These are phyloP conservation scores for Melanocharis versteri DNA, from an alignment of 2,113 vertebrate species.

Conservation along the genomic window DNA sequence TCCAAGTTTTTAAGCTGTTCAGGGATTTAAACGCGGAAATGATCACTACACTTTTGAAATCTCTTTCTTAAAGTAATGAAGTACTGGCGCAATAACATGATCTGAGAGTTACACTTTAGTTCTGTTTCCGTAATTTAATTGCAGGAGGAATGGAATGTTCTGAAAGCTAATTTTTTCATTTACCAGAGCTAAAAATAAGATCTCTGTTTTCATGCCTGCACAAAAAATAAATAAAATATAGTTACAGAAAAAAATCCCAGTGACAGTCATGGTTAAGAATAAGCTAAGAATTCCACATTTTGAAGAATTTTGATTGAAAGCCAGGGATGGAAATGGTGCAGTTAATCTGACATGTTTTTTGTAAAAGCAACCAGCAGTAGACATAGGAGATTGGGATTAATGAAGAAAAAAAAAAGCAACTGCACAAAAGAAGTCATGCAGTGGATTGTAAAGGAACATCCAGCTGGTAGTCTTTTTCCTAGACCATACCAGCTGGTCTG, in stretches of 20 bases:
- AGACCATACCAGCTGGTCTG: background rate
- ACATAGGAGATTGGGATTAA: background rate
- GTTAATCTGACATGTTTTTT: background rate
- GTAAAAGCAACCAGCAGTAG: background rate
- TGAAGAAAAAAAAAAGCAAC: background rate
- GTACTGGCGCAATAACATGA: background rate
- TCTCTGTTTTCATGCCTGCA: background rate
- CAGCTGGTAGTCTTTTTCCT: background rate
- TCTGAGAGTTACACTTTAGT: background rate
- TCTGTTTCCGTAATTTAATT: slow-evolving; percentile 9
- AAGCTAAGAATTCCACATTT: background rate
- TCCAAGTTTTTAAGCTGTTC: slow-evolving; percentile 17
- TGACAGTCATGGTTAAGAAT: background rate
- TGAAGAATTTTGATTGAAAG: background rate
- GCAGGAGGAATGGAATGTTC: background rate
- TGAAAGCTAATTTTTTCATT: background rate
- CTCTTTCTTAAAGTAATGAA: slow-evolving; percentile 15
- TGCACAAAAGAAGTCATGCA: background rate
- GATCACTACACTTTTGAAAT: background rate
- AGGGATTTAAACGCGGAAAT: background rate
- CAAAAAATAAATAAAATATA: background rate
- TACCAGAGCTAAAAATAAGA: slow-evolving; percentile 12
- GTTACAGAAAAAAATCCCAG: background rate
- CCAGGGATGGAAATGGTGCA: background rate
- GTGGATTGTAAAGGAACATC: background rate